Percentiles rank a stretch among this genome's conserved stretches.
phyloP scores from a whole-genome alignment of 23 tunicate genomes.

The Trididemnum miniatum region DNA sequence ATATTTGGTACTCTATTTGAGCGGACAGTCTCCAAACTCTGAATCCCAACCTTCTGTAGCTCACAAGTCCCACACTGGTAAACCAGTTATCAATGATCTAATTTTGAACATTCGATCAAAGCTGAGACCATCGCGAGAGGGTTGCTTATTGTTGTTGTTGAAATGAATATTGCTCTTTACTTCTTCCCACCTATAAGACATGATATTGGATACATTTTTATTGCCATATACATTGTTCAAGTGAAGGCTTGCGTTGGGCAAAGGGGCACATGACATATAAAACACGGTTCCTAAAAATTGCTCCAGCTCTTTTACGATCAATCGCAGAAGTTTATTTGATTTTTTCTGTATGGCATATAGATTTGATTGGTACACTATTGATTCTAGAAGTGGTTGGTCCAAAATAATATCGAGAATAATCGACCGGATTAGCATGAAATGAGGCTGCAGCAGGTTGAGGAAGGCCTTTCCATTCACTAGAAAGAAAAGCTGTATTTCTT shows the following conservation, averaged over 20 bases:
- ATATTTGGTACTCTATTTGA: background rate
- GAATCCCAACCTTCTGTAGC: constrained; percentile 1
- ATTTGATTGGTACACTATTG: background rate
- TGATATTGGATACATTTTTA: constrained; percentile 3
- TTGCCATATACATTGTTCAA: constrained; percentile 2
- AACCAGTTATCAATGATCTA: constrained; percentile 8
- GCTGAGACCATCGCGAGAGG: background rate
- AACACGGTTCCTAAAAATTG: constrained; percentile 2
- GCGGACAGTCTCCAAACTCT: constrained; percentile 1
- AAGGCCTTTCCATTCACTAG: background rate
- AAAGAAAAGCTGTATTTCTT: background rate
- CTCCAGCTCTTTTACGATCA: constrained; percentile 5
- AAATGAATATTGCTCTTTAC: background rate
- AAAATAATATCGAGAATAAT: constrained; percentile 8
- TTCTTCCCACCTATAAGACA: constrained; percentile 13
- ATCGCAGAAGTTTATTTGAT: background rate
- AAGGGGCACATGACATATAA: constrained; percentile 10
- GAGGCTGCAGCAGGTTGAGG: background rate
- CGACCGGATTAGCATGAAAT: background rate
- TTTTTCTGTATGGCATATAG: constrained; percentile 1
- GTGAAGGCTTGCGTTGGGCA: constrained; percentile 2
- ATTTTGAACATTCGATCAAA: constrained; percentile 13
- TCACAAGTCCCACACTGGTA: constrained; percentile 18
- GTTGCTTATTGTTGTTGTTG: constrained; percentile 1
- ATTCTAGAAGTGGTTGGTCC: constrained; percentile 8